Evolutionary conservation across 2,888 invertebrate species (phyloP), one percentile per base, ranked within the genome.

Genomic region (Oscheius sp.): DNA sequence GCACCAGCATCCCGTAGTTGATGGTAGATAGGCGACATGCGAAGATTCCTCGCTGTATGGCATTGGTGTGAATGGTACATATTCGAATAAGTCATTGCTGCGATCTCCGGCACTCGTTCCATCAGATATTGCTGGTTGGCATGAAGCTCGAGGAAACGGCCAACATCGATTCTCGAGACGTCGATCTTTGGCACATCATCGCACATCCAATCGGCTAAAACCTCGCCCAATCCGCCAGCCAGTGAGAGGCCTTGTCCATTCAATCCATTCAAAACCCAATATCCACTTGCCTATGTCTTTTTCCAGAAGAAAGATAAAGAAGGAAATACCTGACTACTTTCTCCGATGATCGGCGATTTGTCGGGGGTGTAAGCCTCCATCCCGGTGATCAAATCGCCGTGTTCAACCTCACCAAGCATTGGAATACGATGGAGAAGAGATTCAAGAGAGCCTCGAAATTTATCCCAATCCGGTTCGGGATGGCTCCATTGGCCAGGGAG

Each of bases 321-420:
- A 23, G 4, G 2, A 68, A 85, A 84, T 85, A 93, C 93, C 90
- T 96, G 96, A 0, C 96, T 93, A 2, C 93, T 91, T 89, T 95
- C 93, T 0, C 97, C 97, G 0, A 97, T 90, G 65, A 96, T 93
- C 93, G 95, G 94, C 86, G 93, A 93, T 87, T 95, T 94, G 87
- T 98, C 97, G 0, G 97, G 96, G 3, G 96, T 95, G 88, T 96
- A 97, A 1, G 93, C 93, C 88, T 96, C 96, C 0, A 95, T 92
- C 0, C 93, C 93, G 86, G 95, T 95, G 82, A 92, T 92, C 15
- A 97, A 89, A 74, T 91, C 91, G 80, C 94, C 92, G 17, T 95
- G 90, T 8, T 91, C 89, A 0, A 93, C 92, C 52, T 91, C 90
- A 31, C 91, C 91, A 61, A 97, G 90, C 53, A 89, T 88, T 0